Percentiles rank a stretch among this genome's conserved stretches.
phyloP scores from a whole-genome alignment of 2,113 vertebrate genomes.

The Oryzias woworae region DNA sequence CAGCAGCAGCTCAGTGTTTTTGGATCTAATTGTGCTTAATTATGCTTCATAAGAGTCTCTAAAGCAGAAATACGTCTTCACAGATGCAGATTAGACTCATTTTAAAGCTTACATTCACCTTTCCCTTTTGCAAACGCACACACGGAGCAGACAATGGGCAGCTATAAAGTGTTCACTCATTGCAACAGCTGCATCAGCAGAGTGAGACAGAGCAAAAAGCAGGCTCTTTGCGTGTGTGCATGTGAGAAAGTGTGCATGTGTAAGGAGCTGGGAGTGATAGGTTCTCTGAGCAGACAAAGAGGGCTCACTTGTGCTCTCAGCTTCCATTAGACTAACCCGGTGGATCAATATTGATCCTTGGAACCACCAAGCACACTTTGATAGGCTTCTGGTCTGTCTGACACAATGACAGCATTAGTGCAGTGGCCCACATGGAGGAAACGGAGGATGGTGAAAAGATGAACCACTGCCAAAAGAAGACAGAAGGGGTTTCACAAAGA shows the following conservation, averaged over 20 bases:
- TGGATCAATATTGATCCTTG: slow-evolving; percentile 74
- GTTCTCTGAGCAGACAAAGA: slow-evolving; percentile 65
- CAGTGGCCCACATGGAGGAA: slow-evolving; percentile 59
- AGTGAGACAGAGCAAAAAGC: slow-evolving; percentile 52
- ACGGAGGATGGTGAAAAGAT: slow-evolving; percentile 23
- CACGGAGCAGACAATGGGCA: slow-evolving; percentile 30
- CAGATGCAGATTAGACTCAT: slow-evolving; percentile 4
- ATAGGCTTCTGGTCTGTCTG: slow-evolving; percentile 57
- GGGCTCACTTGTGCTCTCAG: slow-evolving; percentile 65
- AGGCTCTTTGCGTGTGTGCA: slow-evolving; percentile 33
- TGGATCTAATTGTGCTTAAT: no score
- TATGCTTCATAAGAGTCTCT: background rate
- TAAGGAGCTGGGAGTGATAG: slow-evolving; percentile 57
- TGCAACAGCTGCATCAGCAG: slow-evolving; percentile 63
- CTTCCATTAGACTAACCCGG: slow-evolving; percentile 71
- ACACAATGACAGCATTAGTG: slow-evolving; percentile 69
- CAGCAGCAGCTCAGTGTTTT: no score
- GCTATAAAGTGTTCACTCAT: slow-evolving; percentile 61
- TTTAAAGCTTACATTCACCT: slow-evolving; percentile 22
- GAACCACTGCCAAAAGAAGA: slow-evolving; percentile 23
- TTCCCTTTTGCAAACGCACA: slow-evolving; percentile 13
- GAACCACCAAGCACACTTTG: slow-evolving; percentile 57
- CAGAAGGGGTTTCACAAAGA: slow-evolving; percentile 21
- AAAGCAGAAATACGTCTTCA: slow-evolving; percentile 20
- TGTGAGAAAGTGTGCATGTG: slow-evolving; percentile 37